Conservation (phyloP, 2,113 vertebrate genomes). For the Xiphorhynchus elegans region DNA sequence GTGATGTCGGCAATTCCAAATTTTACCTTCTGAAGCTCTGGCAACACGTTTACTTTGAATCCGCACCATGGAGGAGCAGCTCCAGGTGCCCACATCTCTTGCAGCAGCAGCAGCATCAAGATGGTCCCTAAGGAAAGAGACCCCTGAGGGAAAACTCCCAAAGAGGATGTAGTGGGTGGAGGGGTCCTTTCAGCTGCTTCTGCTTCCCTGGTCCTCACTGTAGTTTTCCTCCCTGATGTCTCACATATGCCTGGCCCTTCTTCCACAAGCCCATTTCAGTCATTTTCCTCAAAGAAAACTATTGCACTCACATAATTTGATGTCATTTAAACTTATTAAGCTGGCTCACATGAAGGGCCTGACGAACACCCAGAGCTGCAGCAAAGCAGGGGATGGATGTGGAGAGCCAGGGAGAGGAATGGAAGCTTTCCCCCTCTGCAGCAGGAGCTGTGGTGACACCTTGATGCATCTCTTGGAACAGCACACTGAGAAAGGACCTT, state of each 20-base stretch:
- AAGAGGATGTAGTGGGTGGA: neutral
- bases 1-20: neutral
- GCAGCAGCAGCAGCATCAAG: fast-evolving
- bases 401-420: neutral
- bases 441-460: neutral
- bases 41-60: fast-evolving
- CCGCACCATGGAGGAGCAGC: neutral
- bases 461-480: neutral
- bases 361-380: neutral
- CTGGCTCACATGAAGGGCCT: neutral
- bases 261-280: neutral
- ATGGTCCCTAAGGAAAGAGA: neutral
- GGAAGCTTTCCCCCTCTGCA: neutral
- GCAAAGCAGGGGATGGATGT: neutral
- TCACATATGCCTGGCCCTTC: neutral
- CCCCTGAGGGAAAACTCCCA: neutral
- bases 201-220: neutral
- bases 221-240: neutral
- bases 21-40: neutral
- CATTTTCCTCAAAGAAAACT: neutral
- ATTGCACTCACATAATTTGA: neutral
- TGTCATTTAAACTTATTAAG: neutral
- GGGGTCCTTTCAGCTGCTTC: neutral
- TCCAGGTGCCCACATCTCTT: neutral
- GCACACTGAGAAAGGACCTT: neutral